Conservation (phyloP, 2,797 vertebrate species). For the Epinephelus coioides region DNA sequence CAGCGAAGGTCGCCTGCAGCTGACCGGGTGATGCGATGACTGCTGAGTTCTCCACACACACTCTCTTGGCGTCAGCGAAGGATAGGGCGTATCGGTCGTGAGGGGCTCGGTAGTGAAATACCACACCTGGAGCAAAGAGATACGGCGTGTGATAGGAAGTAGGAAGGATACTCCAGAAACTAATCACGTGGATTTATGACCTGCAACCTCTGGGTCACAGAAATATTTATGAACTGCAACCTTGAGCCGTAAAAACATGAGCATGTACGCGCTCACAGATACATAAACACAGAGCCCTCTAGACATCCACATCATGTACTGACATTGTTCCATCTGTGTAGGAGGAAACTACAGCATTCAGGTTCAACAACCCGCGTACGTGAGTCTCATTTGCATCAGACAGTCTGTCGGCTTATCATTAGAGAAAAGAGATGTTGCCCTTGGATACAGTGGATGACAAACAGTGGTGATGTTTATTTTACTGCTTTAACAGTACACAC, state of each 20-base stretch:
- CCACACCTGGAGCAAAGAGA: conserved; percentile 86
- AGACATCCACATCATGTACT: conserved; percentile 52
- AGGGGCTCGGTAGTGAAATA: conserved; percentile 95
- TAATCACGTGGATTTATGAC: conserved; percentile 7
- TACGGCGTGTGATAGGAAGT: background rate
- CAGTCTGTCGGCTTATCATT: conserved; percentile 43
- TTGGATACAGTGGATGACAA: conserved; percentile 66
- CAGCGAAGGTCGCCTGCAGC: conserved; percentile 93
- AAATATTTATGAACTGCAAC: conserved; percentile 49
- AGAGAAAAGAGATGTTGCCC: conserved; percentile 59
- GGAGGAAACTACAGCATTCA: conserved; percentile 32
- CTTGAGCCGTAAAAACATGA: conserved; percentile 38
- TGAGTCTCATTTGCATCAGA: conserved; percentile 64
- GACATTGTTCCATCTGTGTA: conserved; percentile 60
- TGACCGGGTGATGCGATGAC: conserved; percentile 90
- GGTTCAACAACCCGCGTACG: conserved; percentile 42
- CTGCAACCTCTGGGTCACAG: conserved; percentile 27
- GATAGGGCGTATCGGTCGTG: conserved; percentile 91
- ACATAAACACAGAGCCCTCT: conserved; percentile 45
- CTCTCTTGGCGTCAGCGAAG: conserved; percentile 89
- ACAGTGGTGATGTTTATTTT: conserved; percentile 64
- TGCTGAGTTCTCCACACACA: conserved; percentile 91
- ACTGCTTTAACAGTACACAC: conserved; percentile 52
- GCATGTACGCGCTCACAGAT: conserved; percentile 26
- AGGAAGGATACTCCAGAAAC: background rate